Evolutionary conservation across 2,888 invertebrate species (phyloP), one percentile per base, ranked within the genome.

Genomic region (Leptinotarsa rubiginosa): DNA sequence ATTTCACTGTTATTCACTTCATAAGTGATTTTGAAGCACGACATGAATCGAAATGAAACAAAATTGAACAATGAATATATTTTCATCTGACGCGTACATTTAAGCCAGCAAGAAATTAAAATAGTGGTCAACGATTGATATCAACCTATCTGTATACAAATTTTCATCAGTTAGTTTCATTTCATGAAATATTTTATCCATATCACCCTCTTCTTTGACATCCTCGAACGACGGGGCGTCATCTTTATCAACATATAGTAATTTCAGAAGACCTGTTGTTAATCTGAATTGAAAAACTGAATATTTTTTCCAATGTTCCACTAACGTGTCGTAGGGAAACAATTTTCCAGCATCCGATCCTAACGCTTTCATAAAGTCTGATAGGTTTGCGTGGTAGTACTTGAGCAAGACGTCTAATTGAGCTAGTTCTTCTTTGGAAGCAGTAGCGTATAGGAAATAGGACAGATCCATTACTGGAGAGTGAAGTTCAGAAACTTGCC

Each of bases 261-360:
- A 16, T 10, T 67, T 25, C 50, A 67, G 18, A 12, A 22, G 10
- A 3, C 15, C 20, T 18, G 52, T 25, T 18, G 50, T 20, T 4
- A 50, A 22, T n/a, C 49, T 50, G 25, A 67, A 50, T 2, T 25
- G 25, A 31, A 25, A 67, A 3, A 18, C 7, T 5, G 50, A 67
- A 67, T 67, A 67, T 50, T 52, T 67, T 18, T 18, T 50, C 67
- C 67, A 67, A 7, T 67, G 67, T 20, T 66, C 66, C 20, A 66
- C 22, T 47, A 1, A 62, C 69, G 15, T 68, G 1, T n/a, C n/a
- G 50, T 50, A 50, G 16, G 50, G 50, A 50, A 50, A 50, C n/a
- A 50, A 50, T 50, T 50, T 50, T 50, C 5, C 50, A 5, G 50
- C 50, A 15, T 50, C 50, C 5, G 50, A 50, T 50, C 50, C 50